These are phyloP conservation scores for Propsilocerus akamusi DNA, from an alignment of 1,140 invertebrate genomes.

Conservation along the genomic window DNA sequence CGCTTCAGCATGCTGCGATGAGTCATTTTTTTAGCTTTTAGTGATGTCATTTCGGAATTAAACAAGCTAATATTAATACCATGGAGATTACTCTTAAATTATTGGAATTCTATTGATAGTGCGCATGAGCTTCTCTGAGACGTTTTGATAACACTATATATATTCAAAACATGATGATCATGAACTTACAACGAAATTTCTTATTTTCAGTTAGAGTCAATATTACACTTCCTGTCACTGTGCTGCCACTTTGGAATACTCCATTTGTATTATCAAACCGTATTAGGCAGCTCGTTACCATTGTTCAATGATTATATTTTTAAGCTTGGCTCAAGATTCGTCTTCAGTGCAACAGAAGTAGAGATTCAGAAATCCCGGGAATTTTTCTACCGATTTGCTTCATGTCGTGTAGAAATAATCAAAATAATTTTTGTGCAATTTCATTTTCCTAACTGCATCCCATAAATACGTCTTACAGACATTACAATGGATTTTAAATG, in stretches of 20 bases:
- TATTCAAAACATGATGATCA: neutral
- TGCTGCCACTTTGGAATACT: neutral
- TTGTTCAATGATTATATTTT: neutral
- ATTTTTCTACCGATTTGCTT: neutral
- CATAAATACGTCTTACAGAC: neutral
- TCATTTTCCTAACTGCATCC: neutral
- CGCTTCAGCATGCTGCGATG: neutral
- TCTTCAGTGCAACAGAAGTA: neutral
- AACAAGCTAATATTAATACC: neutral
- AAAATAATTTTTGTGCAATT: neutral
- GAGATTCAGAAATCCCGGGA: neutral
- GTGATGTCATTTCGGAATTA: too few relatives aligned
- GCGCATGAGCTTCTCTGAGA: neutral
- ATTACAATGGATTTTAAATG: neutral
- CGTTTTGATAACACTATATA: neutral
- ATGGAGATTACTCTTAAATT: neutral
- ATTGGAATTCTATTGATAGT: neutral
- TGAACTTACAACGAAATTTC: neutral
- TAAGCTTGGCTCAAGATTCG: too few relatives aligned
- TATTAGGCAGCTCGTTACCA: neutral
- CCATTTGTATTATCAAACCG: slow-evolving; percentile 4
- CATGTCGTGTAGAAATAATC: neutral
- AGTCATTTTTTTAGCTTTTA: too few relatives aligned
- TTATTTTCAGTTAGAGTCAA: neutral
- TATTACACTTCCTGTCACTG: slow-evolving; percentile 3